A percentile compares a stretch with the other conserved stretches of the same genome.
Conservation (phyloP, 2,888 invertebrate species). For the Chorisops tibialis region DNA sequence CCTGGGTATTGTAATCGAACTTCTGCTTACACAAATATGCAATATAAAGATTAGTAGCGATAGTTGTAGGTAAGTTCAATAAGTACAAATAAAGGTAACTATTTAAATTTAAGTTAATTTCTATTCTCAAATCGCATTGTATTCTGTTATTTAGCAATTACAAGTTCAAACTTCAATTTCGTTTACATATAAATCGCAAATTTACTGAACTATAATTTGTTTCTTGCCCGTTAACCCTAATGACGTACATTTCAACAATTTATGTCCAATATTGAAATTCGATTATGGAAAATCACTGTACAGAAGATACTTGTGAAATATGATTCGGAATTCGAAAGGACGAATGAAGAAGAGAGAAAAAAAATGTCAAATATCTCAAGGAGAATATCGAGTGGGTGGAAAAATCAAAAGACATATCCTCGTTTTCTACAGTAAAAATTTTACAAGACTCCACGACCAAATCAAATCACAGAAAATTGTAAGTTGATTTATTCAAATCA, state of each 20-base stretch:
- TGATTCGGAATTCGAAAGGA: no score
- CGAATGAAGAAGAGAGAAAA: background rate
- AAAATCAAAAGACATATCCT: background rate
- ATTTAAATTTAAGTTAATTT: no score
- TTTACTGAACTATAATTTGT: slow-evolving; percentile 7
- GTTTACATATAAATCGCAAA: no score
- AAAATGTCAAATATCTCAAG: background rate
- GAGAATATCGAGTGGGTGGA: background rate
- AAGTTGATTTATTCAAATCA: slow-evolving; percentile 38
- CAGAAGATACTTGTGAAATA: background rate
- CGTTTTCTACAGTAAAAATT: background rate
- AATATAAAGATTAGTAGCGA: no score
- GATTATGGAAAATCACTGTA: slow-evolving; percentile 14
- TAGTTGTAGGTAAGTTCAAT: no score
- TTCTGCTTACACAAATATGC: no score
- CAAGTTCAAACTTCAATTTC: no score
- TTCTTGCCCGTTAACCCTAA: background rate
- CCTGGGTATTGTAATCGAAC: no score
- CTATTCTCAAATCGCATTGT: no score
- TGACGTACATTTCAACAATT: slow-evolving; percentile 8
- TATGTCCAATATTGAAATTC: slow-evolving; percentile 14
- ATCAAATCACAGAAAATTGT: slow-evolving; percentile 37
- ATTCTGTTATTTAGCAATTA: no score
- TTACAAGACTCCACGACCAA: slow-evolving; percentile 18
- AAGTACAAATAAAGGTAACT: no score